Percentiles rank a stretch among this genome's conserved stretches.
Conservation (phyloP, 2,888 invertebrate species). For the Patella depressa region DNA sequence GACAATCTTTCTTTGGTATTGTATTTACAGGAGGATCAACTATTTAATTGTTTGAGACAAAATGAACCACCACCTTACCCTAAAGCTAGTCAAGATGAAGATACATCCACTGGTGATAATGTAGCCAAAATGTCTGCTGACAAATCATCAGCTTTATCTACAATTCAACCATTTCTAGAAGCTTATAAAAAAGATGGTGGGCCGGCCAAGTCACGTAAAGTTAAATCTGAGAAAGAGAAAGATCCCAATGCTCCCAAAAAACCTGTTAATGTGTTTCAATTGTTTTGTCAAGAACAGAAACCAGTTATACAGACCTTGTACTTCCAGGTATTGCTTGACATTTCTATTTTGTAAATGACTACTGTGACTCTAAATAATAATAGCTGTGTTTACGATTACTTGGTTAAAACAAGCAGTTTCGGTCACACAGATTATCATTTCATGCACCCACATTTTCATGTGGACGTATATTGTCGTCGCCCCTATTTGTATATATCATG, state of each 20-base stretch:
- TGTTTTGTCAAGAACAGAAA: slow-evolving; percentile 63
- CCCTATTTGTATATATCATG: too few relatives aligned
- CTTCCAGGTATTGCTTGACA: slow-evolving; percentile 47
- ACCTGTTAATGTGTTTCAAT: slow-evolving; percentile 63
- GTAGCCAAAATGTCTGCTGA: slow-evolving; percentile 28
- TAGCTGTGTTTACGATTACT: too few relatives aligned
- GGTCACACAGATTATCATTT: too few relatives aligned
- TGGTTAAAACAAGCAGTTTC: too few relatives aligned
- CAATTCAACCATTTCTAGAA: slow-evolving; percentile 50
- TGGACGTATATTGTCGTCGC: too few relatives aligned
- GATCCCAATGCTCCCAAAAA: slow-evolving; percentile 57
- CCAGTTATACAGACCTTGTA: slow-evolving; percentile 58
- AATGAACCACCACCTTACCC: slow-evolving; percentile 28
- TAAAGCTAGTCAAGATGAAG: slow-evolving; percentile 29
- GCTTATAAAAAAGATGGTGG: slow-evolving; percentile 25
- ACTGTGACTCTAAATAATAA: too few relatives aligned
- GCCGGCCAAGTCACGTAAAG: slow-evolving; percentile 34
- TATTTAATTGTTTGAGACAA: slow-evolving; percentile 46
- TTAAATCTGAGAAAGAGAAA: slow-evolving; percentile 49
- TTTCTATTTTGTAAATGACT: background rate
- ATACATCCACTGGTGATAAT: slow-evolving; percentile 35
- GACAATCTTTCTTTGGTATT: background rate
- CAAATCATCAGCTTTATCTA: slow-evolving; percentile 43
- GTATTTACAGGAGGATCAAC: slow-evolving; percentile 55
- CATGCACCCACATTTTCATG: too few relatives aligned